Base-by-base conservation (phyloP, 53 echinoderm and acorn worm genomes). In the Hippasteria phrygiana region DNA sequence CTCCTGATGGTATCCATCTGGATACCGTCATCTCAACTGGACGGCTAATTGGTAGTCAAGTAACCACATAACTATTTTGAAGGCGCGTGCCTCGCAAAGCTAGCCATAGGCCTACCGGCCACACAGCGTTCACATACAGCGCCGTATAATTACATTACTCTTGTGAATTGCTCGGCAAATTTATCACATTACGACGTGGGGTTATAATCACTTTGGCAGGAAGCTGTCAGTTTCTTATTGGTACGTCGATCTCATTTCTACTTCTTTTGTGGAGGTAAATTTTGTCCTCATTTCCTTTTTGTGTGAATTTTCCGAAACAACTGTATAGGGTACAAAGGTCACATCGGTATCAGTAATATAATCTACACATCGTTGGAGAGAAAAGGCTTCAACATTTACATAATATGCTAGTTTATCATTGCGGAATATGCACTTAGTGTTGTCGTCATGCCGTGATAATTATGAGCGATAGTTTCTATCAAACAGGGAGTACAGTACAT, bases 61-160 rank as follows among this genome's bases (percentile, higher is more conserved):
- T 20, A 14, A 51, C 2, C 2, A 51, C 14, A 59, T 18, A 14
- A 4, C 7, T 59, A n/a, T 59, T 22, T 59, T 4, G 59, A 59
- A 59, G 59, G 59, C 2, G 3, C 3, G 26, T 24, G 26, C 2
- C 59, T 17, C 20, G 16, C 2, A 8, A 51, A 51, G 1, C 51
- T 0, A 13, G 51, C 51, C 8, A 11, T 5, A 55, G 11, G 18
- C n/a, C 16, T 56, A 6, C 56, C 56, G 18, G 5, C 1, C 26
- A 1, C 7, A 26, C 59, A 59, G 8, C 7, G 16, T 59, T 59
- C 59, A 7, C 59, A 59, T 9, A 51, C 64, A 31, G 69, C 69
- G 27, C 69, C n/a, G 79, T 79, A n/a, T n/a, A 79, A 79, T 79
- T 56, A 24, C 4, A 79, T 79, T 79, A 79, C 56, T 38, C 27